Conservation (phyloP, 1,140 invertebrate species). For the Frieseomelitta varia region DNA sequence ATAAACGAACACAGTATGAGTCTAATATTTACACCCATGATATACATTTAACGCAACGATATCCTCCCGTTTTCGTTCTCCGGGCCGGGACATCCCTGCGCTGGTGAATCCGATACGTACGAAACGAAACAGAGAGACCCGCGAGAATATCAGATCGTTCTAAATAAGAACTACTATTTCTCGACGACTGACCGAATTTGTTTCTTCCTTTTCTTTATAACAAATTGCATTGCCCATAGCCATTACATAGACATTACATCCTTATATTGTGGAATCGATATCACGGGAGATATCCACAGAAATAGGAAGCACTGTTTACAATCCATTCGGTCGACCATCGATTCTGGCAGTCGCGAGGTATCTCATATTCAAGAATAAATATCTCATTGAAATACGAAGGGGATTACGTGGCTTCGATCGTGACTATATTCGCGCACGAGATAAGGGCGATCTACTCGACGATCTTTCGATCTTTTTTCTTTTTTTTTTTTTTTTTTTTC, state of each 20-base stretch:
- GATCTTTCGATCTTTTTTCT: neutral
- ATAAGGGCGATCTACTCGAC: constrained; percentile 5
- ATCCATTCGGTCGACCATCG: constrained; percentile 54
- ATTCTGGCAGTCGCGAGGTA: constrained; percentile 41
- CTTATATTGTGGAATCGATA: neutral
- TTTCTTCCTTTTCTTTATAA: neutral
- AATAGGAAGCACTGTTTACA: constrained; percentile 13
- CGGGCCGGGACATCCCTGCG: constrained; percentile 34
- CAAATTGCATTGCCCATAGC: neutral
- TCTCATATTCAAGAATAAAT: constrained; percentile 58
- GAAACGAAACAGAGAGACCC: constrained; percentile 45
- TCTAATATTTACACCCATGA: constrained; percentile 64
- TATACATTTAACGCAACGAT: constrained; percentile 53
- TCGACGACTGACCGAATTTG: constrained; percentile 51
- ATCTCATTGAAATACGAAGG: constrained; percentile 33
- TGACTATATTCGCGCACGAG: constrained; percentile 41
- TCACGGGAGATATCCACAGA: neutral
- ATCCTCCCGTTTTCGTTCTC: constrained; percentile 13
- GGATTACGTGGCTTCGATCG: constrained; percentile 37
- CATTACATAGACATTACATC: constrained; percentile 6
- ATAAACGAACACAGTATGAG: constrained; percentile 64
- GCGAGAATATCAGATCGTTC: constrained; percentile 52
- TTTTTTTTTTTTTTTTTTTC: too few species aligned
- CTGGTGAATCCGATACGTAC: constrained; percentile 13
- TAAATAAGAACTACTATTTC: constrained; percentile 37